These are phyloP conservation scores for Hippocampus kuda DNA, from an alignment of 2,797 vertebrate species.

Conservation along the genomic window DNA sequence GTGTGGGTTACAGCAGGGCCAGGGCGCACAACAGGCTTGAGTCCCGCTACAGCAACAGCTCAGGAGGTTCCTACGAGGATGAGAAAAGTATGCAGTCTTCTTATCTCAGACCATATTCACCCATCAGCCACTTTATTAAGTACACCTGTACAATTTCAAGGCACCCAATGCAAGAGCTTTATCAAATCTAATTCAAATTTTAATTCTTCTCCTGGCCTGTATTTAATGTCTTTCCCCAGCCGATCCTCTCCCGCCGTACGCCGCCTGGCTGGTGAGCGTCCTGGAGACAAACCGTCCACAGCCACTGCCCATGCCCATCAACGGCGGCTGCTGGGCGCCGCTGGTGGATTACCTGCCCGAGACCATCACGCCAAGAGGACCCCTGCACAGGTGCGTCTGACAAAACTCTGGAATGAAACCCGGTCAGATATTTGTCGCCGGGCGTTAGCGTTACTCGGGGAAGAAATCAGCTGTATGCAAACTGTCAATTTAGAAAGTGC, in stretches of 20 bases:
- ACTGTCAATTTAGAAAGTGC: neutral
- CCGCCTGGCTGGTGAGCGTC: slow-evolving; percentile 86
- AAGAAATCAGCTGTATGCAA: neutral
- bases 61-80: slow-evolving; percentile 94
- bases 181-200: no score
- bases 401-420: slow-evolving; percentile 3
- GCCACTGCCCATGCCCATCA: slow-evolving; percentile 92
- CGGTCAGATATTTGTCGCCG: slow-evolving; percentile 1
- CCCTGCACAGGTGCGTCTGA: slow-evolving; percentile 80
- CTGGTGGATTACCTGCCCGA: slow-evolving; percentile 96
- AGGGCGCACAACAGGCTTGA: slow-evolving; percentile 92
- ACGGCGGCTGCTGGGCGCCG: slow-evolving; percentile 96
- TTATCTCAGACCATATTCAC: neutral
- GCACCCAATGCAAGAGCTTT: no score
- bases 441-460: neutral
- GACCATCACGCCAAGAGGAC: slow-evolving; percentile 90
- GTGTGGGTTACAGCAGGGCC: slow-evolving; percentile 60
- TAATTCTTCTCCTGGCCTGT: neutral
- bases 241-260: slow-evolving; percentile 90
- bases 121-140: no score
- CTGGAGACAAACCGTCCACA: slow-evolving; percentile 89
- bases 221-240: slow-evolving; percentile 49
- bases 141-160: no score
- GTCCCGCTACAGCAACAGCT: slow-evolving; percentile 98
- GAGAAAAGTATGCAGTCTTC: slow-evolving; percentile 84